These are phyloP conservation scores for Suricata suricatta DNA, from an alignment of 2,113 vertebrate species.

Conservation along the genomic window DNA sequence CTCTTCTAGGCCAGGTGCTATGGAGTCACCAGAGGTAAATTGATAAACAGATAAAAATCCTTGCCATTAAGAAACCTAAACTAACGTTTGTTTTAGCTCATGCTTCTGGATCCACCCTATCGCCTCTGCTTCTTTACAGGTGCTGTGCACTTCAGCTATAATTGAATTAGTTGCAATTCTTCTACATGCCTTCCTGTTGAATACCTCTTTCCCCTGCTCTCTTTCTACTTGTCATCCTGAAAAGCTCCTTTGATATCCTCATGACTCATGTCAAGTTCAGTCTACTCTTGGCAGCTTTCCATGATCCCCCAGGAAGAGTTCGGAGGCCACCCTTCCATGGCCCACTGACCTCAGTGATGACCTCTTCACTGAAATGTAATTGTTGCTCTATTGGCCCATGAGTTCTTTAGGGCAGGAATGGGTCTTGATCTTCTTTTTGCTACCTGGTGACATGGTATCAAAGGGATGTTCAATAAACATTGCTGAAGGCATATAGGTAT, in stretches of 20 bases:
- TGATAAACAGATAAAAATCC: background rate
- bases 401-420: background rate
- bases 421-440: background rate
- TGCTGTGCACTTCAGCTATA: background rate
- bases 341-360: background rate
- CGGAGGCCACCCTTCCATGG: background rate
- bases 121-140: background rate
- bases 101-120: background rate
- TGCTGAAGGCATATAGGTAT: background rate
- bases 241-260: background rate
- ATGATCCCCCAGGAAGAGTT: background rate
- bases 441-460: background rate
- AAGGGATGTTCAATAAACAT: background rate
- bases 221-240: background rate
- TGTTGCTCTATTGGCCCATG: background rate
- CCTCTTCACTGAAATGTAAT: background rate
- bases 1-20: background rate
- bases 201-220: background rate
- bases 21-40: background rate
- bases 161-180: background rate
- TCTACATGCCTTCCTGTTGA: background rate
- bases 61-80: background rate
- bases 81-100: background rate
- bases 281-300: background rate
- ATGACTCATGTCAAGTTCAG: background rate